phyloP scores from a whole-genome alignment of 92 coral and sea anemone species.

The Palythoa grandiflora region DNA sequence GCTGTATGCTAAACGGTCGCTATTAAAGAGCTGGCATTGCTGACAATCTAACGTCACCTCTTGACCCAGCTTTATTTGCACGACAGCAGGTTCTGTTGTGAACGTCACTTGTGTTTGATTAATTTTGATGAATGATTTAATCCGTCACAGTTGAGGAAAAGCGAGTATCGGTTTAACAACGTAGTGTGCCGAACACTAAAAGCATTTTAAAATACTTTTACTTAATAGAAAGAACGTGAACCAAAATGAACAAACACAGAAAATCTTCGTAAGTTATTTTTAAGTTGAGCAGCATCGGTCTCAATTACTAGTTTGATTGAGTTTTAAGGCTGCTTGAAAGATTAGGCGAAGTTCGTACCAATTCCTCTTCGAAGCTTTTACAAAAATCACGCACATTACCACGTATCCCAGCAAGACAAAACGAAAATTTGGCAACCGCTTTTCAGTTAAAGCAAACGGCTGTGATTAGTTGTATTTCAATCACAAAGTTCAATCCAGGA shows the following conservation, averaged over 20 bases:
- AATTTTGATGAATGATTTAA: conserved; percentile 12
- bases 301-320: neutral
- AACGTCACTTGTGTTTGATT: conserved; percentile 21
- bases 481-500: neutral
- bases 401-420: neutral
- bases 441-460: conserved; percentile 25
- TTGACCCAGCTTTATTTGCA: conserved; percentile 32
- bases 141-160: neutral
- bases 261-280: neutral
- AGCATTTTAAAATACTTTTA: neutral
- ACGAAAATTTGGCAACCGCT: neutral
- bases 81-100: neutral
- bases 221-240: neutral
- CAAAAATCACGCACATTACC: neutral
- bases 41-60: conserved; percentile 12
- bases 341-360: neutral
- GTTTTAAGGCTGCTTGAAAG: neutral
- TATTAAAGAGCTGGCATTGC: conserved; percentile 18
- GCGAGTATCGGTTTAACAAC: neutral
- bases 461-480: neutral
- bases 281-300: neutral
- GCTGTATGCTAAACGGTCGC: conserved; percentile 17
- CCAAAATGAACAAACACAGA: neutral
- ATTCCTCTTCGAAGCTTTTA: neutral
- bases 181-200: neutral